Percentiles rank a stretch among this genome's conserved stretches.
Conservation (phyloP, 2,797 vertebrate species). For the Argentina silus region DNA sequence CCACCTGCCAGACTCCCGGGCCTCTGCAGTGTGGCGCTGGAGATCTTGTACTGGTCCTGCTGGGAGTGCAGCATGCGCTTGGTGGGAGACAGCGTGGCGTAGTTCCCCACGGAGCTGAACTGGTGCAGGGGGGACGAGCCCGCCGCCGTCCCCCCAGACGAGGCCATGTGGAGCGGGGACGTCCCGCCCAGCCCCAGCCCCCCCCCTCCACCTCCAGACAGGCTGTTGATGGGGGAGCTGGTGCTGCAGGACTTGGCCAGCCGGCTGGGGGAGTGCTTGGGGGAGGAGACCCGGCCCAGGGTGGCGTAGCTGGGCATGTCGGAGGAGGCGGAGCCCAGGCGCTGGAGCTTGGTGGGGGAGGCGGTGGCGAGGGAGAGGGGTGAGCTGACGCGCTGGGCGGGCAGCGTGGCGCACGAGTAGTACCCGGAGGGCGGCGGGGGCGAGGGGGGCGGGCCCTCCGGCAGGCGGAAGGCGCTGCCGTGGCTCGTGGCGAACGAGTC, state of each 20-base stretch:
- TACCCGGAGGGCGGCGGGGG: constrained; percentile 77
- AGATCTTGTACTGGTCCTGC: constrained; percentile 91
- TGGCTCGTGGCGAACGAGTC: constrained; percentile 91
- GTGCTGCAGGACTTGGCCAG: constrained; percentile 98
- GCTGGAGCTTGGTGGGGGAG: constrained; percentile 94
- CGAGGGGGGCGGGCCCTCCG: constrained; percentile 79
- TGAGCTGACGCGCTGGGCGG: constrained; percentile 93
- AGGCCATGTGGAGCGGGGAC: constrained; percentile 86
- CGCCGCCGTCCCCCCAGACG: constrained; percentile 72
- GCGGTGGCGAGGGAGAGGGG: constrained; percentile 88
- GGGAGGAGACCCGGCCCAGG: constrained; percentile 89
- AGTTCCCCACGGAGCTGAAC: constrained; percentile 94
- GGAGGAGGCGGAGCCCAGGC: constrained; percentile 86
- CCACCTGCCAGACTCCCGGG: constrained; percentile 96
- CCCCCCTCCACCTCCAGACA: constrained; percentile 65
- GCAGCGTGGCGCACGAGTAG: constrained; percentile 95
- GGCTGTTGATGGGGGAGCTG: constrained; percentile 93
- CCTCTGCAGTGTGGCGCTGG: constrained; percentile 94
- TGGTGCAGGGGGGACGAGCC: constrained; percentile 92
- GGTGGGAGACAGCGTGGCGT: constrained; percentile 95
- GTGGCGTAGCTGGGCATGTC: constrained; percentile 92
- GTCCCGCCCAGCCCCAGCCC: constrained; percentile 78
- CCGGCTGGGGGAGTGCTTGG: constrained; percentile 94
- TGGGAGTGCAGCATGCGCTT: constrained; percentile 92
- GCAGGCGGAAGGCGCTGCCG: constrained; percentile 93